Evolutionary conservation across 2,113 vertebrate species (phyloP), one percentile per base, ranked within the genome.

Genomic region (Picathartes gymnocephalus): DNA sequence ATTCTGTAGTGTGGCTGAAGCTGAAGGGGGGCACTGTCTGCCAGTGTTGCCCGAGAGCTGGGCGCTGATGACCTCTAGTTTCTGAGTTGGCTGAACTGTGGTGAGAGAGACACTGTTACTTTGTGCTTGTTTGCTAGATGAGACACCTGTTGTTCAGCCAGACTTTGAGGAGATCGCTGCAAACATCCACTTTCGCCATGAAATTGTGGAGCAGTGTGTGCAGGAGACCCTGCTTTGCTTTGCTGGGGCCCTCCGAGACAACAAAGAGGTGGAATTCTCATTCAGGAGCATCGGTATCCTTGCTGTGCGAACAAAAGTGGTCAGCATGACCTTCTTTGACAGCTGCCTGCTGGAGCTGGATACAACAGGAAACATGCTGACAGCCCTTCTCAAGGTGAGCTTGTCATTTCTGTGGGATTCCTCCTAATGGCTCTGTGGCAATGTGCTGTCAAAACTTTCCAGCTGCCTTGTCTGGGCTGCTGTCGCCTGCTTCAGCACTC

Each of bases 311-410:
- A 10, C 10, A 48, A 91, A 61, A n/a, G 61, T 69, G 35, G 35
- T 61, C 54, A 91, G 37, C 76, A 86, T 81, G 76, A 81, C 40
- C 47, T 91, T 86, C 68, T 81, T 86, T 3, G 89, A 86, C 10
- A 1, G 5, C 47, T 91, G 54, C 40, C 40, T 91, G 35, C 45
- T 91, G 54, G 47, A 86, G 61, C 31, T 61, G 40, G 89, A 91
- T 39, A 37, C 16, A 23, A 86, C 89, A 74, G 89, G 69, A 20
- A 91, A 91, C 35, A 81, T 91, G 76, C 35, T 81, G 61, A 31
- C 17, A 81, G 89, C 76, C 37, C 89, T 91, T 56, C 68, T 91
- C 0, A 54, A 23, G 82, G 89, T 91, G 61, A 74, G 35, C 35
- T 48, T 61, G 22, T 42, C 3, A 37, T 31, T 48, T 74, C 40